Base-by-base conservation (phyloP, 2,888 invertebrate species). In the Poecilus cupreus region DNA sequence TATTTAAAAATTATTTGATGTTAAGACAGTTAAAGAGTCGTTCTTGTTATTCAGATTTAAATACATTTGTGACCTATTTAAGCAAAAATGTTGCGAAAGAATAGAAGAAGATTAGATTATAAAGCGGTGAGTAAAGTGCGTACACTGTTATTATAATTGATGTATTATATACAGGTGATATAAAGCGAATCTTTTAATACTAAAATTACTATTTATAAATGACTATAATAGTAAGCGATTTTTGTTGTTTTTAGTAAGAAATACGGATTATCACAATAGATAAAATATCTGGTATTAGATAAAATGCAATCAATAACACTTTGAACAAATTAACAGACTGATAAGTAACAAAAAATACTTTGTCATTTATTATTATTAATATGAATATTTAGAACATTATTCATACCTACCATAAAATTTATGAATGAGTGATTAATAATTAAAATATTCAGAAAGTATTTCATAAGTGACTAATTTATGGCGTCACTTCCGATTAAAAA, bases 31-130 rank as follows among this genome's bases (percentile, higher is more conserved):
- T 32, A 32, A 32, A 32, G 6, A 32, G 32, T 32, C 32, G 5
- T 32, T 3, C 32, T 43, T n/a, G 13, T 60, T 60, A 24, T 60
- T 13, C 13, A 60, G 6, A 60, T 26, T n/a, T 32, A 68, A 11
- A 16, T n/a, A 16, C 37, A n/a, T 37, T 68, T 37, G 39, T 68
- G 64, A 68, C 64, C 64, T 11, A 68, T 37, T 68, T 68, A 37
- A 68, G 32, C 37, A 10, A 51, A 51, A 51, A 18, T 32, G 13
- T 68, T 68, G 64, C 18, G 64, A 68, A 68, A 68, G 64, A 51
- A 16, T 32, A 32, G 32, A 37, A 2, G 18, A 51, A 68, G 64
- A 68, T 68, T 68, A 68, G 64, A 68, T 68, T 13, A 18, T 10
- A 51, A 13, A 43, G 43, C 43, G n/a, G n/a, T 43, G 18, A 51